Conservation (phyloP, 2,797 vertebrate genomes). For the Acanthopagrus latus region DNA sequence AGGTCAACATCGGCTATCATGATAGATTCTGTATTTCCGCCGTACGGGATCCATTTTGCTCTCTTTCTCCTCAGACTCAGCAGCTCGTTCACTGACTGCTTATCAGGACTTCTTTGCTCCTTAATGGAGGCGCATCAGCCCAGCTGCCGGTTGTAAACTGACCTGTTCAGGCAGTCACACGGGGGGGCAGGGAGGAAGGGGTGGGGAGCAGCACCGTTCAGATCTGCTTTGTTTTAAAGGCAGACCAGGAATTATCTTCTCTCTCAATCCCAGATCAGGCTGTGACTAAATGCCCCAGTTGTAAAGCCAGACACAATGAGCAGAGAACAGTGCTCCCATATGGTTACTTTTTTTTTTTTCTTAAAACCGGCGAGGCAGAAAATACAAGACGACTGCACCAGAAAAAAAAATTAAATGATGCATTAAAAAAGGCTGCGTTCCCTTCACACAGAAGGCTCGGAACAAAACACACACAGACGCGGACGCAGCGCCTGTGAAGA, state of each 20-base stretch:
- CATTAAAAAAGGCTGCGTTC: constrained; percentile 20
- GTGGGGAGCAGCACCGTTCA: constrained; percentile 45
- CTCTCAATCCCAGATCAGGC: constrained; percentile 66
- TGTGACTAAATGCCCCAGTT: constrained; percentile 62
- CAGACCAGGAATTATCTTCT: constrained; percentile 66
- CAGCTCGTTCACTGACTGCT: constrained; percentile 45
- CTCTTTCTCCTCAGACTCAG: constrained; percentile 43
- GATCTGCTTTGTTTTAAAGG: constrained; percentile 73
- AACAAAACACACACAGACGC: constrained; percentile 9
- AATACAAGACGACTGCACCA: constrained; percentile 38
- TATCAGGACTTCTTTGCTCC: constrained; percentile 54
- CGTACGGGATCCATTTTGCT: constrained; percentile 14
- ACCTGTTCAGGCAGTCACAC: constrained; percentile 68
- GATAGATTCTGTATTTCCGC: constrained; percentile 16
- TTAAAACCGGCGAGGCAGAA: constrained; percentile 48
- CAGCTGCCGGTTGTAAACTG: constrained; percentile 73
- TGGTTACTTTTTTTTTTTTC: constrained; percentile 41
- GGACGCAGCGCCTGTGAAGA: constrained; percentile 10
- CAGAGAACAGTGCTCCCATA: constrained; percentile 43
- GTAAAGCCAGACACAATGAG: constrained; percentile 64
- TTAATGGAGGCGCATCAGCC: constrained; percentile 73
- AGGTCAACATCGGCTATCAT: not conserved
- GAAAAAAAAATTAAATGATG: constrained; percentile 27
- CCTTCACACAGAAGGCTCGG: constrained; percentile 9
- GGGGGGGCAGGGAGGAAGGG: not conserved